Evolutionary conservation across 2,113 vertebrate species (phyloP).

Genomic region (Brachirus orientalis): DNA sequence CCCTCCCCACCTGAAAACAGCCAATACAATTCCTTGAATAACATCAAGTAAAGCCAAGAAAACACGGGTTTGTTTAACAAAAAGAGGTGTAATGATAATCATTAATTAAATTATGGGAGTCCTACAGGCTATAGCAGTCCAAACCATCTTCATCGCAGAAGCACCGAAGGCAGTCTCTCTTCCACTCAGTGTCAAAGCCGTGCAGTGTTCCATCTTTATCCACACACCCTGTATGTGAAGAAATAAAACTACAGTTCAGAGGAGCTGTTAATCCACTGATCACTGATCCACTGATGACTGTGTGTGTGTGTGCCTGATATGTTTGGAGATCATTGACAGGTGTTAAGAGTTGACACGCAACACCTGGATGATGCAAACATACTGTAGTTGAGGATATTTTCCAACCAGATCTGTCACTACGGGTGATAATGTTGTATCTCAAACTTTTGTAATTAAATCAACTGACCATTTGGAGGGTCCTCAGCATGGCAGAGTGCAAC

Average conservation of each 20-base stretch:
- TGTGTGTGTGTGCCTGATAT: slow-evolving; percentile 25
- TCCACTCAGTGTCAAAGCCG: slow-evolving; percentile 37
- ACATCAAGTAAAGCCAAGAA: neutral
- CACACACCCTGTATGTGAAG: slow-evolving; percentile 45
- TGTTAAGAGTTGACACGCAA: slow-evolving; percentile 1
- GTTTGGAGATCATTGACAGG: neutral
- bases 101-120: slow-evolving; percentile 5
- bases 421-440: neutral
- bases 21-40: too few species aligned
- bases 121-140: slow-evolving; percentile 51
- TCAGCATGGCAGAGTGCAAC: slow-evolving; percentile 45
- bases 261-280: neutral
- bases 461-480: too few species aligned
- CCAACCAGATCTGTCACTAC: too few species aligned
- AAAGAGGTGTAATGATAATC: neutral
- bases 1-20: too few species aligned
- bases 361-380: neutral
- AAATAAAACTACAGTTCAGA: slow-evolving; percentile 22
- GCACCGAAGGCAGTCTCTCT: slow-evolving; percentile 42
- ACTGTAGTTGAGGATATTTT: neutral
- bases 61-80: neutral
- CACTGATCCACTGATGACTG: neutral
- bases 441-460: neutral
- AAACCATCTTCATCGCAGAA: neutral
- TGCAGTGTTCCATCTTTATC: slow-evolving; percentile 44